Evolutionary conservation across 2,888 invertebrate species (phyloP), one percentile per base, ranked within the genome.

Genomic region (Clostera curtula): DNA sequence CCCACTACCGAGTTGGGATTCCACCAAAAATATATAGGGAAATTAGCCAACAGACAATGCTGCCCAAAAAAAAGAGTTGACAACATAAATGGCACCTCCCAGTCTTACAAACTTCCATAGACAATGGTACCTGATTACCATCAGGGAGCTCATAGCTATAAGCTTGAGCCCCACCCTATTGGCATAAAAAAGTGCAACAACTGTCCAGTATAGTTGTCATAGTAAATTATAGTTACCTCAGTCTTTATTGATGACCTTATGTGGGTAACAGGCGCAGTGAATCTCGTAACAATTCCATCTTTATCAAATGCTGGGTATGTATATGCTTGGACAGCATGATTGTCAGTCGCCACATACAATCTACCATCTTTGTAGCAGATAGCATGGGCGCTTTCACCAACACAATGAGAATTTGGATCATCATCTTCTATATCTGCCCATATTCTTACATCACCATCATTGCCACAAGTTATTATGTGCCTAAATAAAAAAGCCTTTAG

Each of bases 371-470:
- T 89, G 47, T 89, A 90, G 31, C 90, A 88, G 22, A 95, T 86
- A 34, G 92, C 88, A 34, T 90, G 84, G 1, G 93, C 91, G 74
- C 88, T 91, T 66, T 96, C 96, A 1, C 95, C 95, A 31, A 95
- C 88, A 59, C 93, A 93, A 48, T 90, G 91, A 5, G 95, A 93
- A 7, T 88, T 86, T 0, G 96, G 95, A 71, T 96, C 95, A 67
- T 96, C 95, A 61, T 94, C 95, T 59, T 95, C 92, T 39, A 94
- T 88, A 42, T 90, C 90, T 17, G 90, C 79, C 96, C 96, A 98
- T 36, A 94, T 89, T 49, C 97, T 86, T 11, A 97, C 90, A 70
- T 97, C 97, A 12, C 97, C 96, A 77, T 97, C 97, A 16, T 90
- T 88, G 12, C 97, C 97, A 73, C 95, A 93, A 2, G 97, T 97